Evolutionary conservation across 2,113 vertebrate species (phyloP), one percentile per base, ranked within the genome.

Genomic region (Anolis sagrei): DNA sequence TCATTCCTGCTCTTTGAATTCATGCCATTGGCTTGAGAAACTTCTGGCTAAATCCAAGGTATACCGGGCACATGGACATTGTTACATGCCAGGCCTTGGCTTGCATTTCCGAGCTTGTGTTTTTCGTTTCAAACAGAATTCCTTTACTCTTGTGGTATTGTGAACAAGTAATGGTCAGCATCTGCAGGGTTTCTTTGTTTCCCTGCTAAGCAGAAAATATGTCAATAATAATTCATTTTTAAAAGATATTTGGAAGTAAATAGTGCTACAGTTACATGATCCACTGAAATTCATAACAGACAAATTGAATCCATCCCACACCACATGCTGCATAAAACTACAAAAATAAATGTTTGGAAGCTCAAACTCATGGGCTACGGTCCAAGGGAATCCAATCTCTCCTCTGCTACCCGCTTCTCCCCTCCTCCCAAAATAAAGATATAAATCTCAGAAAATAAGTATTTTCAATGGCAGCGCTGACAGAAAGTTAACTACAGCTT

Each of bases 341-440:
- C 93, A 92, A 94, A 94, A 94, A 94, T 90, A 95, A 93, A 94
- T 61, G 83, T 84, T 94, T 94, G 89, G 93, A 93, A 90, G 91
- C 88, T 93, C 88, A 87, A 89, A 92, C 86, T 85, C 87, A 87
- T 86, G 89, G 93, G 93, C 92, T 90, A 14, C 21, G n/a, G 76
- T 94, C 92, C 93, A 95, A 88, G 86, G 81, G 84, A 94, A 95
- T 91, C 0, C 0, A 84, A 92, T 93, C 94, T 92, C 90, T 94
- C 58, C 23, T 64, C 70, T 29, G 49, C 69, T 54, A 77, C 83
- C 29, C 39, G 86, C 89, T 70, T 79, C 82, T 76, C 48, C 80
- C 81, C 80, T 19, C 58, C 78, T 86, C 86, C 87, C 73, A 86
- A 88, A 83, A 0, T 84, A 68, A 76, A 86, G 70, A 68, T 76